Evolutionary conservation across 2,888 invertebrate species (phyloP).

Genomic region (Limnephilus rhombicus): DNA sequence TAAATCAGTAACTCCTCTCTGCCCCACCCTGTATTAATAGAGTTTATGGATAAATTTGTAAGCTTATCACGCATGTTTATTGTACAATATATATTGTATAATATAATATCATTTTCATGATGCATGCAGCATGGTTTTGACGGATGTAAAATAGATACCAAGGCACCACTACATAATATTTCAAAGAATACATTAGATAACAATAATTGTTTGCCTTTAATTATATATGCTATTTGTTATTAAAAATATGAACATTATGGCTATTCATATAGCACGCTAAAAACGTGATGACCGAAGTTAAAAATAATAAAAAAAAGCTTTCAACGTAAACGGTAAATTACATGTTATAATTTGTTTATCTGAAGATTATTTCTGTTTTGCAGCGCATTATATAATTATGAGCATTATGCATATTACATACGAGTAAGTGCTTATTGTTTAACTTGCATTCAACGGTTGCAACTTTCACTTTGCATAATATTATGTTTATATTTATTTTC

Average conservation of each 20-base stretch:
- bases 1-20: too few species aligned
- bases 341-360: not conserved
- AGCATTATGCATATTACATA: not conserved
- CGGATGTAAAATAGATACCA: not conserved
- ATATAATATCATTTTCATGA: not conserved
- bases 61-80: not conserved
- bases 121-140: not conserved
- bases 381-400: not conserved
- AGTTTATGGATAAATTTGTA: not conserved
- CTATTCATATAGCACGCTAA: not conserved
- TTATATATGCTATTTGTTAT: not conserved
- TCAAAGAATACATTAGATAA: not conserved
- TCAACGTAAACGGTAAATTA: not conserved
- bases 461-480: not conserved
- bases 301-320: too few species aligned
- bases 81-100: not conserved
- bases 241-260: not conserved
- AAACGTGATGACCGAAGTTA: too few species aligned
- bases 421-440: not conserved
- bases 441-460: not conserved
- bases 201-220: not conserved
- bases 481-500: not conserved
- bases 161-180: not conserved
- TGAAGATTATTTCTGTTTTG: not conserved
- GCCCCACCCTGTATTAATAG: too few species aligned